phyloP scores from a whole-genome alignment of 2,797 vertebrate species.

The Coregonus sp. region DNA sequence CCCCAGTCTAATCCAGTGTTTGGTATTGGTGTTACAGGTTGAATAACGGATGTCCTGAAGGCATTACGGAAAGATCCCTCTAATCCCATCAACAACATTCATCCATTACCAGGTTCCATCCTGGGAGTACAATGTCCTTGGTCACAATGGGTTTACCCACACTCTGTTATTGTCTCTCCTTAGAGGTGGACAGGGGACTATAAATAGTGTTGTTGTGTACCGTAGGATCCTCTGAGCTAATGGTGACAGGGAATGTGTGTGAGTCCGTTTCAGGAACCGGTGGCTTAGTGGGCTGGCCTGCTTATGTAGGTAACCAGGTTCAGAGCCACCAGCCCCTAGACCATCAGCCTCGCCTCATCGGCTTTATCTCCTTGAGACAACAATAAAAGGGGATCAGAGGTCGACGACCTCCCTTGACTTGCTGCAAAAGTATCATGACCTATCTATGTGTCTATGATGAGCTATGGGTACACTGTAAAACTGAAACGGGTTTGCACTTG shows the following conservation, averaged over 20 bases:
- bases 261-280: constrained; percentile 10
- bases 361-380: constrained; percentile 14
- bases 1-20: not conserved
- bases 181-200: not conserved
- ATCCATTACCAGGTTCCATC: not conserved
- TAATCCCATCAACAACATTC: not conserved
- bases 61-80: not conserved
- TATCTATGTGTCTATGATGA: not conserved
- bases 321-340: not conserved
- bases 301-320: constrained; percentile 33
- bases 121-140: not conserved
- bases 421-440: not conserved
- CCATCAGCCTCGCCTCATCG: constrained; percentile 1
- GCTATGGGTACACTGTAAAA: not conserved
- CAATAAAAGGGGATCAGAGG: constrained; percentile 9
- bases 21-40: not conserved
- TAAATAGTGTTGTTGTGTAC: not conserved
- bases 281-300: constrained; percentile 30
- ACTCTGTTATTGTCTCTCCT: not conserved
- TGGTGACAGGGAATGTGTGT: not conserved
- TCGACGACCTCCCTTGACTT: not conserved
- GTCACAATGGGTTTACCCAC: not conserved
- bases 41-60: not conserved
- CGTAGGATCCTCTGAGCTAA: not conserved
- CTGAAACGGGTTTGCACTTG: not conserved